These are phyloP conservation scores for Cololabis saira DNA, from an alignment of 2,113 vertebrate genomes.

Conservation along the genomic window DNA sequence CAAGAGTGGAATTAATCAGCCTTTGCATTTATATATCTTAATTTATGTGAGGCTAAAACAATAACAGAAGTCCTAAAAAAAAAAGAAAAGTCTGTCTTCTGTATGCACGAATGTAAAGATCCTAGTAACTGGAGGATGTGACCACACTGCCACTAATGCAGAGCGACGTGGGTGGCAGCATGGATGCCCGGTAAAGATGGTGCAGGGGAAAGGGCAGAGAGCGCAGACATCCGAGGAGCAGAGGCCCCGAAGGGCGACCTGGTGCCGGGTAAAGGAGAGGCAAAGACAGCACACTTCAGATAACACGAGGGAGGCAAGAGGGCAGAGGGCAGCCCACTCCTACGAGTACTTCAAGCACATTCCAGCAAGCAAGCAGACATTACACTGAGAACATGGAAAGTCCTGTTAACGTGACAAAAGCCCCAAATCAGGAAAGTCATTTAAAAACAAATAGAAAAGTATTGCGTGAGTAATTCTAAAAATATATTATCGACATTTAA, in stretches of 20 bases:
- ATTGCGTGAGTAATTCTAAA: background rate
- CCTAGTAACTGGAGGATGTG: slow-evolving; percentile 22
- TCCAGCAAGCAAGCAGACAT: slow-evolving; percentile 40
- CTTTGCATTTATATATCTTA: no score
- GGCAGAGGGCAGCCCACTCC: slow-evolving; percentile 53
- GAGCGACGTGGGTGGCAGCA: slow-evolving; percentile 15
- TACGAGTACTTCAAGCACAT: slow-evolving; percentile 70
- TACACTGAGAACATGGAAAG: slow-evolving; percentile 21
- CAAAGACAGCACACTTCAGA: slow-evolving; percentile 48
- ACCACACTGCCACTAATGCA: slow-evolving; percentile 33
- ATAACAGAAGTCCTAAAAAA: no score
- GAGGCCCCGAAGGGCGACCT: slow-evolving; percentile 25
- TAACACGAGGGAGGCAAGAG: slow-evolving; percentile 38
- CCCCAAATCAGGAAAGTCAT: background rate
- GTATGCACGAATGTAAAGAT: slow-evolving; percentile 1
- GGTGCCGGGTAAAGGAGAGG: slow-evolving; percentile 21
- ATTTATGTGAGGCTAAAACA: no score
- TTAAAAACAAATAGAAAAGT: background rate
- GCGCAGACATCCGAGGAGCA: slow-evolving; percentile 18
- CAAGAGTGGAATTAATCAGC: no score
- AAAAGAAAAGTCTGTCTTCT: no score
- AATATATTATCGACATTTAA: slow-evolving; percentile 21
- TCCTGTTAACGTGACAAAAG: slow-evolving; percentile 18
- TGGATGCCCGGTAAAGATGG: slow-evolving; percentile 37
- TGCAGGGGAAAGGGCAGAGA: slow-evolving; percentile 7